Evolutionary conservation across 2,888 invertebrate genomes (phyloP).

Genomic region (Azorinus chamasolen): DNA sequence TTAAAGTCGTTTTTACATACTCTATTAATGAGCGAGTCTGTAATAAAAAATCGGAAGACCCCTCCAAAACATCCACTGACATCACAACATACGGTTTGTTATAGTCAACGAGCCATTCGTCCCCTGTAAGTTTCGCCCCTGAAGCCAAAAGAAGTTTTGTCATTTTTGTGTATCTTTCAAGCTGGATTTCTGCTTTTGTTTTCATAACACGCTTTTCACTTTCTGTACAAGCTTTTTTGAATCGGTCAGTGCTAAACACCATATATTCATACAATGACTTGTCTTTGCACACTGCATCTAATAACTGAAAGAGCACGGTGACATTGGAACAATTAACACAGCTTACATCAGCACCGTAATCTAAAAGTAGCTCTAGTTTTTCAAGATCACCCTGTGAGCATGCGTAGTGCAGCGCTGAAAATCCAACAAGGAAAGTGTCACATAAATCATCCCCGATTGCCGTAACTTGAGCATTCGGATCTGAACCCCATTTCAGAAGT

Average conservation of each 20-base stretch:
- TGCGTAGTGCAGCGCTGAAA: conserved; percentile 6
- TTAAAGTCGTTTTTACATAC: background rate
- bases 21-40: background rate
- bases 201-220: background rate
- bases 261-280: conserved; percentile 2
- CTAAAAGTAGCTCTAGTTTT: background rate
- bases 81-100: background rate
- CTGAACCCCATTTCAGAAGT: too few relatives aligned
- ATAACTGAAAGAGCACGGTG: conserved; percentile 5
- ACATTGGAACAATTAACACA: background rate
- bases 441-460: background rate
- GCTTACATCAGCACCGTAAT: conserved; percentile 14
- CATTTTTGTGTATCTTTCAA: conserved; percentile 1
- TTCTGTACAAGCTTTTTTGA: background rate
- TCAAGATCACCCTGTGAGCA: conserved; percentile 8
- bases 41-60: background rate
- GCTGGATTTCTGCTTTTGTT: background rate
- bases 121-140: background rate
- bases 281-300: conserved; percentile 9
- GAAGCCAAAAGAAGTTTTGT: background rate
- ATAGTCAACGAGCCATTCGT: background rate
- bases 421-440: conserved; percentile 1
- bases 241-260: background rate
- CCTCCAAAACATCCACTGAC: background rate
- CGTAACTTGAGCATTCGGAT: background rate